Conservation (phyloP, 2,888 invertebrate species). For the Hesperia comma region DNA sequence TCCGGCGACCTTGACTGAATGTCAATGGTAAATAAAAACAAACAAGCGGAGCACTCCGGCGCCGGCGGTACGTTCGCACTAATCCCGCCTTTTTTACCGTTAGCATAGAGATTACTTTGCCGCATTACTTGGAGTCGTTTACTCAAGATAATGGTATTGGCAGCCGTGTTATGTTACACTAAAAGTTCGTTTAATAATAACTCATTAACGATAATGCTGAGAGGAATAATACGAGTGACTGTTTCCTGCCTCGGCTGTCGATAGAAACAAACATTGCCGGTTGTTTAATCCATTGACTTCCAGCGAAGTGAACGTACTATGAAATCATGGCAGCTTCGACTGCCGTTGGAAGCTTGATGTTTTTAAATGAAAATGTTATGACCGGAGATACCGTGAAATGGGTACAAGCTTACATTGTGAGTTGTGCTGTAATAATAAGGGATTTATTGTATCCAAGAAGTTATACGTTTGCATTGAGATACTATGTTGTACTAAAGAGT, state of each 20-base stretch:
- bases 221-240: slow-evolving; percentile 16
- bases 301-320: too few relatives aligned
- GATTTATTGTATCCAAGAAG: background rate
- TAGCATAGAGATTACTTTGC: slow-evolving; percentile 27
- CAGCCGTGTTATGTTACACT: slow-evolving; percentile 25
- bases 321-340: too few relatives aligned
- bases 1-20: slow-evolving; percentile 34
- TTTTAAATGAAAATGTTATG: slow-evolving; percentile 1
- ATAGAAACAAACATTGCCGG: slow-evolving; percentile 1
- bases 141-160: slow-evolving; percentile 33
- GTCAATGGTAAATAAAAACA: slow-evolving; percentile 33
- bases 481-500: too few relatives aligned
- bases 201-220: slow-evolving; percentile 31
- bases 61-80: background rate
- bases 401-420: background rate
- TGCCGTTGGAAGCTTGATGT: too few relatives aligned
- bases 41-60: slow-evolving; percentile 4
- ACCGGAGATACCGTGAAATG: background rate
- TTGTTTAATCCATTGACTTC: too few relatives aligned
- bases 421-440: background rate
- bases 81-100: slow-evolving; percentile 19
- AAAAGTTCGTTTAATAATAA: slow-evolving; percentile 31
- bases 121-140: slow-evolving; percentile 20
- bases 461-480: too few relatives aligned
- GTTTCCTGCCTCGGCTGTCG: slow-evolving; percentile 15